Base-by-base conservation (phyloP, 1,140 invertebrate genomes). In the Papilio glaucus region DNA sequence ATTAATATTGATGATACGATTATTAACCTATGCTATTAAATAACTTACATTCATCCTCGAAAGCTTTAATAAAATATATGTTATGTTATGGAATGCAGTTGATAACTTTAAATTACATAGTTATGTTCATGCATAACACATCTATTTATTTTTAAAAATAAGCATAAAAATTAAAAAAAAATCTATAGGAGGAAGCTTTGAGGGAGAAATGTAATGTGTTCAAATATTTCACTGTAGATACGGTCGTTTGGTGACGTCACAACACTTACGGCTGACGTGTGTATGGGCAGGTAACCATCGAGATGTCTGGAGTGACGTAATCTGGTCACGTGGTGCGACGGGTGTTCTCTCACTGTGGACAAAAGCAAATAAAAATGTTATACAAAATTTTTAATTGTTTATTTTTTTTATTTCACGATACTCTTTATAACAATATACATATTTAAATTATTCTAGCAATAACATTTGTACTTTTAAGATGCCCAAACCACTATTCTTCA, bases 221-320 rank as follows among this genome's bases (percentile, higher is more conserved):
- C 79, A 71, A 77, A 69, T 68, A 69, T 69, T 69, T 69, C 42
- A 37, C 45, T 53, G 78, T 80, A 57, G 70, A 77, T 77, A 75
- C 73, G 79, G 67, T 61, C 71, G 72, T 69, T 78, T 61, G 65
- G 71, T 79, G 72, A 71, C 38, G 4, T 12, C 18, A 70, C 45
- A 53, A 74, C 85, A 92, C 90, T 91, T 83, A 92, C 90, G 84
- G 87, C 74, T 26, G 89, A 78, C 61, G 89, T 84, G 77, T 90
- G 87, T 72, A 89, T 79, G 9, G 88, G 88, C 21, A 81, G 75
- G 71, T 87, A 90, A 62, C 85, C 86, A 63, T 92, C 87, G 49
- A 92, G 80, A 41, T 92, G 91, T 68, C 91, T 84, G 4, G 89
- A 93, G 72, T 93, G 90, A 38, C 90, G 81, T 85, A 93, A 87